A percentile compares a stretch with the other conserved stretches of the same genome.
Evolutionary conservation across 2,797 vertebrate species (phyloP).

Genomic region (Muscicapa striata): DNA sequence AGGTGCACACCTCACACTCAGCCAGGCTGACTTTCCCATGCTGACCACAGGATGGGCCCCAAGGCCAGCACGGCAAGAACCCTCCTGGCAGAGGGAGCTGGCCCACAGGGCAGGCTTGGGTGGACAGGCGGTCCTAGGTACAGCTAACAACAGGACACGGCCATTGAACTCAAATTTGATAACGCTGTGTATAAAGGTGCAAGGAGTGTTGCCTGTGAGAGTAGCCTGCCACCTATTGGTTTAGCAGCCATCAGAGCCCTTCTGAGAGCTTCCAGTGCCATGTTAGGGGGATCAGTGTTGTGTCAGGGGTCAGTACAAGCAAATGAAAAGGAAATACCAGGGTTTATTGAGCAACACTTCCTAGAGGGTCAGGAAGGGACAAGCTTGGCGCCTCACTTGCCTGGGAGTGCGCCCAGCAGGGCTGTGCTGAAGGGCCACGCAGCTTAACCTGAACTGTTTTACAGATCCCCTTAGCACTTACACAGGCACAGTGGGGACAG

Average conservation of each 20-base stretch:
- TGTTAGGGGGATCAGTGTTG: no score
- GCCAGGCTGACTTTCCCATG: neutral
- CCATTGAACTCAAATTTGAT: no score
- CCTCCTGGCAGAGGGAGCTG: accelerated
- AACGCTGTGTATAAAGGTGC: no score
- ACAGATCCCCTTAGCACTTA: no score
- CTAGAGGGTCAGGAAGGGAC: accelerated
- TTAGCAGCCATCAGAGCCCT: neutral
- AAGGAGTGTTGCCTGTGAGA: neutral
- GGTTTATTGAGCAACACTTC: accelerated
- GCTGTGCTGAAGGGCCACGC: accelerated
- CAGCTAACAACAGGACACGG: no score
- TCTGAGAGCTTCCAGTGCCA: no score
- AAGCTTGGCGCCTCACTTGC: accelerated
- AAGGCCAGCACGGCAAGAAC: accelerated
- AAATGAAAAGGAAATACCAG: no score
- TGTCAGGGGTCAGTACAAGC: no score
- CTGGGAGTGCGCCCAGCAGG: neutral
- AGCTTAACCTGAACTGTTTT: no score
- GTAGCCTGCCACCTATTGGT: no score
- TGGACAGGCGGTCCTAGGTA: no score
- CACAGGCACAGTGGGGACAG: no score
- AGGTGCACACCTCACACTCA: neutral
- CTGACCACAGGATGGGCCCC: neutral
- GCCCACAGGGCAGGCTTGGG: accelerated